Evolutionary conservation across 2,113 vertebrate genomes (phyloP).

Genomic region (Halichoeres trimaculatus): DNA sequence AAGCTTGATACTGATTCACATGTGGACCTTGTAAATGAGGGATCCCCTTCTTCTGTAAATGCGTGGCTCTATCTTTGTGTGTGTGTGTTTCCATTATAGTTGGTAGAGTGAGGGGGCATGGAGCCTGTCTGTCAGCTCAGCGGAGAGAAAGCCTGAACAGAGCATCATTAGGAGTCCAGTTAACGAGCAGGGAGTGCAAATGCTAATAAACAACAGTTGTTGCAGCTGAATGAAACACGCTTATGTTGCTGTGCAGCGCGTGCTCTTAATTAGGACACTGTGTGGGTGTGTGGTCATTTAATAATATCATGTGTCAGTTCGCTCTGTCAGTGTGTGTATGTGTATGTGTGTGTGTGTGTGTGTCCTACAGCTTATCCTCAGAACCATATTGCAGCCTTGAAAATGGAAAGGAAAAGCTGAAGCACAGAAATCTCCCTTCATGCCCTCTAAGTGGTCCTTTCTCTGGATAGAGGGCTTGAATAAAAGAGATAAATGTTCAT

Average conservation of each 20-base stretch:
- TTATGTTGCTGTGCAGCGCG: neutral
- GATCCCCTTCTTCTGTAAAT: neutral
- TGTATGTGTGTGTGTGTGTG: slow-evolving; percentile 24
- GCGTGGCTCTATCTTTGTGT: neutral
- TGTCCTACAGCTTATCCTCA: slow-evolving; percentile 12
- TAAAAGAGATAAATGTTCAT: slow-evolving; percentile 18
- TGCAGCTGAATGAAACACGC: slow-evolving; percentile 29
- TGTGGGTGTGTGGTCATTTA: slow-evolving; percentile 50
- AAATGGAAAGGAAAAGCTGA: neutral
- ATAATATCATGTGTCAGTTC: slow-evolving; percentile 55
- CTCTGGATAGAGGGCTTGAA: slow-evolving; percentile 13
- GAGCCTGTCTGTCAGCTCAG: neutral
- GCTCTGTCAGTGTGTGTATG: neutral
- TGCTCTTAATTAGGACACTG: slow-evolving; percentile 43
- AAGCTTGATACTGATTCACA: too few relatives aligned
- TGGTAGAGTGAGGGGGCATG: neutral
- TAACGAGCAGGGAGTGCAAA: slow-evolving; percentile 25
- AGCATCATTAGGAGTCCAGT: slow-evolving; percentile 30
- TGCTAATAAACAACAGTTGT: slow-evolving; percentile 23
- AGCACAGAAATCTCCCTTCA: slow-evolving; percentile 33
- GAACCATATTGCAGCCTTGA: slow-evolving; percentile 18
- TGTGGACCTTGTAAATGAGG: neutral
- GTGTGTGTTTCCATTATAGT: neutral
- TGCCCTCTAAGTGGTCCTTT: slow-evolving; percentile 13
- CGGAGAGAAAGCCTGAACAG: slow-evolving; percentile 9